A percentile compares a stretch with the other conserved stretches of the same genome.
Evolutionary conservation across 2,888 invertebrate species (phyloP).

Genomic region (Neocrepidodera transversa): DNA sequence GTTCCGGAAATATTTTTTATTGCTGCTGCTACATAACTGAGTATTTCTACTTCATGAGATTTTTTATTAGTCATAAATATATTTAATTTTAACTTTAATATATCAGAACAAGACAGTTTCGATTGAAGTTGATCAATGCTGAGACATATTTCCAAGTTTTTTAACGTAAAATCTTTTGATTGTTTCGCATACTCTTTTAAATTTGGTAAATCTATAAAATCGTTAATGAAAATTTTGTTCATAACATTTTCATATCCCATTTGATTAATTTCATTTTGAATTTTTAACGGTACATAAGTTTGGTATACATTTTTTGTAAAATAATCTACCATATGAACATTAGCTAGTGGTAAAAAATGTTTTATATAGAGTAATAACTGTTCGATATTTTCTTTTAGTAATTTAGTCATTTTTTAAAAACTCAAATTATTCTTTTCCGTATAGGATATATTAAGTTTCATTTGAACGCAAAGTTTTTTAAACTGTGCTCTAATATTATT

Average conservation of each 20-base stretch:
- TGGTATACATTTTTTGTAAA: conserved; percentile 69
- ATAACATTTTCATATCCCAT: conserved; percentile 60
- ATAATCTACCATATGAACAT: conserved; percentile 81
- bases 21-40: conserved; percentile 68
- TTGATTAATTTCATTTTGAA: conserved; percentile 63
- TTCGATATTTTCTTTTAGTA: conserved; percentile 61
- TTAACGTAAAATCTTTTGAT: conserved; percentile 51
- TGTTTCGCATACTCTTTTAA: conserved; percentile 50
- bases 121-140: conserved; percentile 58
- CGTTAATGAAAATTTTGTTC: conserved; percentile 62
- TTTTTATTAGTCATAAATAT: conserved; percentile 83
- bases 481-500: conserved; percentile 73
- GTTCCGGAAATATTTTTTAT: conserved; percentile 58
- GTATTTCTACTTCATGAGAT: conserved; percentile 77
- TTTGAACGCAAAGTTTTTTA: conserved; percentile 72
- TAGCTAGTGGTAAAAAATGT: conserved; percentile 69
- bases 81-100: conserved; percentile 60
- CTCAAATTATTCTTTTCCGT: conserved; percentile 65
- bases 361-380: conserved; percentile 65
- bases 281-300: conserved; percentile 63
- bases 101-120: conserved; percentile 58
- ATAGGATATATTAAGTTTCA: conserved; percentile 66
- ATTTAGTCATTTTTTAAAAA: conserved; percentile 46
- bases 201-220: conserved; percentile 43
- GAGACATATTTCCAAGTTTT: conserved; percentile 59